A percentile compares a stretch with the other conserved stretches of the same genome.
Evolutionary conservation across 92 coral and sea anemone genomes (phyloP).

Genomic region (Zoanthus gigantus): DNA sequence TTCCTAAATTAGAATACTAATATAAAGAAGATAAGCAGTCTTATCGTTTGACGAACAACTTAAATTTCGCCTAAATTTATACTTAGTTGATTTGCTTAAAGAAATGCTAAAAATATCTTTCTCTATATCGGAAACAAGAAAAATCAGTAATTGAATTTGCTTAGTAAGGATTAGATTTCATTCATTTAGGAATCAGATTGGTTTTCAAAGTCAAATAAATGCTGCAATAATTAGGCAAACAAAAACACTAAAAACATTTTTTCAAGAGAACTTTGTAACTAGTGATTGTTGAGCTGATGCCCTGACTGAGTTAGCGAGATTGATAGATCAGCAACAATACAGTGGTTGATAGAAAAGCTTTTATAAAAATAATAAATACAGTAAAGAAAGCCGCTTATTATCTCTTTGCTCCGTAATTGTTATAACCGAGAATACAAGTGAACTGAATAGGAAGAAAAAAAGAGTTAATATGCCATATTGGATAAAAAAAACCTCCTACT

Average conservation of each 20-base stretch:
- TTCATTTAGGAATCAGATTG: not conserved
- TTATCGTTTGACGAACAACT: not conserved
- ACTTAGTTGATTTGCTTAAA: not conserved
- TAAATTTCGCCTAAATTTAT: not conserved
- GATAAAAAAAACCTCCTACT: too few species aligned
- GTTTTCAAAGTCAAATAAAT: not conserved
- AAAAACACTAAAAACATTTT: not conserved
- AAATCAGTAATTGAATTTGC: not conserved
- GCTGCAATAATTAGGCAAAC: not conserved
- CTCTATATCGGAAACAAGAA: not conserved
- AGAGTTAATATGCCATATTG: too few species aligned
- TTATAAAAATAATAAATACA: too few species aligned
- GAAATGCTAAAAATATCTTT: not conserved
- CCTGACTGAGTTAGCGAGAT: not conserved
- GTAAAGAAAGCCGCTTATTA: too few species aligned
- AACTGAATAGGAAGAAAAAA: too few species aligned
- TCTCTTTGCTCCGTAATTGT: too few species aligned
- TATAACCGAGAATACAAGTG: too few species aligned
- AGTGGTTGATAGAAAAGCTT: too few species aligned
- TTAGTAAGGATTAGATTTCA: not conserved
- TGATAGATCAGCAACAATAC: too few species aligned
- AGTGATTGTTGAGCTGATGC: not conserved
- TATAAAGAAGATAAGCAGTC: not conserved
- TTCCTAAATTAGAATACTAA: not conserved
- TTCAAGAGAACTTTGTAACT: not conserved